Evolutionary conservation across 2,113 vertebrate species (phyloP), one percentile per base, ranked within the genome.

Genomic region (Megaceryle maxima): DNA sequence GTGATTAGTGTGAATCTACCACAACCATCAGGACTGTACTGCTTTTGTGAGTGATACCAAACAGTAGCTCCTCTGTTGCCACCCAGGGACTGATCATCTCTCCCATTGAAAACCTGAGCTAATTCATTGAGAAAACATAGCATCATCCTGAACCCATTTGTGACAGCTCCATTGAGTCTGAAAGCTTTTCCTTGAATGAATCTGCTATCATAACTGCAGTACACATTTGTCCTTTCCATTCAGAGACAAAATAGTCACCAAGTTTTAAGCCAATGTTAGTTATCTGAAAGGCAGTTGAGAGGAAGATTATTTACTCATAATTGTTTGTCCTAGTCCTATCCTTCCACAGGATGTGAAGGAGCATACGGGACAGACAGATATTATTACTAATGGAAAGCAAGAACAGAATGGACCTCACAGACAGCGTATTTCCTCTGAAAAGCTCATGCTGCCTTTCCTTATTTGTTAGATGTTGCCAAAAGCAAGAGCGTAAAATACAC

Each of bases 1-100:
- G 48, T 0, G 22, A 59, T 51, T 31, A 19, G 10, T 3, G 35
- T 1, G 35, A 43, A 35, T 12, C 53, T 53, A 12, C n/a, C 28
- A 8, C 0, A 1, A 18, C 1, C 1, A 0, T 25, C 69, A 72
- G 78, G 43, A 53, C 57, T 76, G 76, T 14, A 12, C 35, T 25
- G 75, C 86, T 72, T 72, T 8, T 73, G 83, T 12, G 62, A 90
- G 57, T 1, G 39, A 51, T 1, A 43, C 22, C 72, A 43, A 57
- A 69, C 67, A 90, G 88, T 0, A 69, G 76, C 55, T 77, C 56
- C 81, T 81, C 83, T 66, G 63, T 43, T 35, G 63, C 44, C 53
- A 83, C 72, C 44, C 35, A 62, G 70, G 75, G n/a, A 35, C 15
- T 1, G 13, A 26, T 10, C 75, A 17, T 13, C 51, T 22, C 72